Conservation (phyloP, 2,797 vertebrate genomes). For the Borostomias antarcticus region DNA sequence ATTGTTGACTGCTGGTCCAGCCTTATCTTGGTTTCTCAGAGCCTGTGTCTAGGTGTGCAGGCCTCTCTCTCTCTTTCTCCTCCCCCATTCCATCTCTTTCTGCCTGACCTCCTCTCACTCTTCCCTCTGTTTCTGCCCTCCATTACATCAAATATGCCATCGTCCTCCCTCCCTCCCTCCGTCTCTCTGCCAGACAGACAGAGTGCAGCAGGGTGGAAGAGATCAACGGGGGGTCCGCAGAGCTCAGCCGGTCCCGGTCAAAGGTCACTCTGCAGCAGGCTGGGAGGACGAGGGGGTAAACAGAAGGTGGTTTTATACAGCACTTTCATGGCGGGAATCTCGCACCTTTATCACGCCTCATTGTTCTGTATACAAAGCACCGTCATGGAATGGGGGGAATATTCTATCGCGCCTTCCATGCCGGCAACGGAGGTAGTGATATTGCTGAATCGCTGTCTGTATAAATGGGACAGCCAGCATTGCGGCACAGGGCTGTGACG, state of each 20-base stretch:
- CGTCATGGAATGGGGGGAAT: no score
- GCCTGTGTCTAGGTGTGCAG: slow-evolving; percentile 51
- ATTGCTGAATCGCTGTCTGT: no score
- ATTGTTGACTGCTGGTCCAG: slow-evolving; percentile 66
- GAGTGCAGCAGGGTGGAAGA: slow-evolving; percentile 64
- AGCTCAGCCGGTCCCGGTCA: slow-evolving; percentile 55
- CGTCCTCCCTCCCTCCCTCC: not conserved
- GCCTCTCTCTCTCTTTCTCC: slow-evolving; percentile 13
- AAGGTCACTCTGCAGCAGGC: slow-evolving; percentile 64
- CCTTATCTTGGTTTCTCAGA: slow-evolving; percentile 73
- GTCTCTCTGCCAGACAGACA: slow-evolving; percentile 16
- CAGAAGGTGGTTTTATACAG: no score
- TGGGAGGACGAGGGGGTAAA: slow-evolving; percentile 42
- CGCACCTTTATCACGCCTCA: no score
- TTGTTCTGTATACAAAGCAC: no score
- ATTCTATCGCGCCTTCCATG: no score
- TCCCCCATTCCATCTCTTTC: slow-evolving; percentile 24
- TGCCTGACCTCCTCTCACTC: slow-evolving; percentile 7
- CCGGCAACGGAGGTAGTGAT: no score
- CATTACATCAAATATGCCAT: not conserved
- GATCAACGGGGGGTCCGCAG: slow-evolving; percentile 49
- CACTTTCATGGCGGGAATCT: no score
- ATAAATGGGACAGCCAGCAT: no score
- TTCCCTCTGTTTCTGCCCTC: slow-evolving; percentile 23
- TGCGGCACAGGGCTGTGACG: no score